Conservation (phyloP, 2,113 vertebrate genomes). For the Mustela nigripes region DNA sequence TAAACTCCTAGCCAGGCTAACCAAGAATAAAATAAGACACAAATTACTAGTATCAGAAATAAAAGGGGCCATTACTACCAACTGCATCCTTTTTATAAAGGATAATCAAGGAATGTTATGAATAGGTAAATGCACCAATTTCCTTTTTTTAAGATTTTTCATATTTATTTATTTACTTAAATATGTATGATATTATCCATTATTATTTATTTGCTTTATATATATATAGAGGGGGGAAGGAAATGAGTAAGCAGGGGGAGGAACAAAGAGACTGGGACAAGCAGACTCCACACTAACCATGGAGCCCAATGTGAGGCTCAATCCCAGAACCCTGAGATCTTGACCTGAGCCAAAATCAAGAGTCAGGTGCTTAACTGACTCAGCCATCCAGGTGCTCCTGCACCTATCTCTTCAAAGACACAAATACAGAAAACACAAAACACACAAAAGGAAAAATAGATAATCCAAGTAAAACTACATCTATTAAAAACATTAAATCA, state of each 20-base stretch:
- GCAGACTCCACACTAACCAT: background rate
- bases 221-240: too few relatives aligned
- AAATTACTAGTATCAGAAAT: background rate
- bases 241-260: background rate
- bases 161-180: background rate
- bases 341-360: background rate
- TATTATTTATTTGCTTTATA: background rate
- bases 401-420: background rate
- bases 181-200: background rate
- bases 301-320: background rate
- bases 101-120: background rate
- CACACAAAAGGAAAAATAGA: background rate
- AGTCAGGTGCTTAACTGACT: background rate
- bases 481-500: background rate
- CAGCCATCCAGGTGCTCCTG: background rate
- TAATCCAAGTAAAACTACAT: background rate
- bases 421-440: background rate
- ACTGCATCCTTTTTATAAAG: background rate
- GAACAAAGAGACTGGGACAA: background rate
- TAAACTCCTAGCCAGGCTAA: background rate
- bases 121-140: background rate
- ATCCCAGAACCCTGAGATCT: background rate
- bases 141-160: background rate
- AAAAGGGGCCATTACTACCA: background rate
- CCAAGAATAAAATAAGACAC: background rate